These are phyloP conservation scores for Sipha flava DNA, from an alignment of 1,140 invertebrate genomes.

Conservation along the genomic window DNA sequence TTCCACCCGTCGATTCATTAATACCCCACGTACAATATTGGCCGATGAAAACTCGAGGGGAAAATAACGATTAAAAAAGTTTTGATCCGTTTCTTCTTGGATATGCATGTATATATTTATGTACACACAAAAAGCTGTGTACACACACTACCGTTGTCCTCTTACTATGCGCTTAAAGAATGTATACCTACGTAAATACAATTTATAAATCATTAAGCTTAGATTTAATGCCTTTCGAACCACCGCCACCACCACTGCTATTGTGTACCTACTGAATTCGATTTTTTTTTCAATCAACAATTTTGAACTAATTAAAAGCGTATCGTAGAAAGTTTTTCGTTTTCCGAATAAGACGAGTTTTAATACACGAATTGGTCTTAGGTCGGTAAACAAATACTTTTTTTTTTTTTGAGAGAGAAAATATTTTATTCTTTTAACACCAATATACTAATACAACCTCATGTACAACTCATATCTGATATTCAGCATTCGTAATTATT, in stretches of 20 bases:
- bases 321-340: background rate
- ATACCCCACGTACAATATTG: background rate
- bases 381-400: background rate
- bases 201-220: slow-evolving; percentile 4
- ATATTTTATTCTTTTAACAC: too few species aligned
- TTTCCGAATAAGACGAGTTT: background rate
- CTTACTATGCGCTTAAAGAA: too few species aligned
- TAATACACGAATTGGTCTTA: background rate
- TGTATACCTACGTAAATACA: background rate
- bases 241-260: too few species aligned
- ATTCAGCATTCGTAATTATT: too few species aligned
- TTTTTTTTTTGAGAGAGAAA: too few species aligned
- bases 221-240: background rate
- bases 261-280: background rate
- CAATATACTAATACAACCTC: too few species aligned
- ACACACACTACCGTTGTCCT: too few species aligned
- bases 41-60: background rate
- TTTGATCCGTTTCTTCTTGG: background rate
- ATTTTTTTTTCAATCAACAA: background rate
- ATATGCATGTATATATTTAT: too few species aligned
- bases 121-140: too few species aligned
- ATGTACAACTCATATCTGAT: too few species aligned
- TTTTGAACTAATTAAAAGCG: background rate
- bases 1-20: background rate
- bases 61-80: background rate